Evolutionary conservation across 1,140 invertebrate genomes (phyloP).

Genomic region (Pachyrhynchus sulphureomaculatus): DNA sequence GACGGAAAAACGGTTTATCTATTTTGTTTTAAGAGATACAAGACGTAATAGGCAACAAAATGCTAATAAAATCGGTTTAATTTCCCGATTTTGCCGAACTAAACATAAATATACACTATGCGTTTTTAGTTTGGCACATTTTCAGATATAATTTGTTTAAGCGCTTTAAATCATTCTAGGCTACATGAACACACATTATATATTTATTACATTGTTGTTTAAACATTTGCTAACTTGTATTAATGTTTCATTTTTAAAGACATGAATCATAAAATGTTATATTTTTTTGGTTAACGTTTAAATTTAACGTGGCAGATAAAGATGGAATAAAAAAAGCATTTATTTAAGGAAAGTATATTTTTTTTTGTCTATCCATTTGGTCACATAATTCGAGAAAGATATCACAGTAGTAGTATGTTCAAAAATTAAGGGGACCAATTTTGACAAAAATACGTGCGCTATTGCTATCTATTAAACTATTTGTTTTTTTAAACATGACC

Average conservation of each 20-base stretch:
- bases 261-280: background rate
- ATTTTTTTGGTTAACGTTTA: background rate
- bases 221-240: slow-evolving; percentile 6
- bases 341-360: too few species aligned
- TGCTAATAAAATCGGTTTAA: slow-evolving; percentile 30
- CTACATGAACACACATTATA: slow-evolving; percentile 12
- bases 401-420: too few species aligned
- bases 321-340: too few species aligned
- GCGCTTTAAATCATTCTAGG: slow-evolving; percentile 18
- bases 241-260: slow-evolving; percentile 12
- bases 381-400: too few species aligned
- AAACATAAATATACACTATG: slow-evolving; percentile 32
- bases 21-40: slow-evolving; percentile 23
- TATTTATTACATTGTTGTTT: slow-evolving; percentile 17
- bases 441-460: too few species aligned
- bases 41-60: slow-evolving; percentile 16
- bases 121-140: slow-evolving; percentile 32
- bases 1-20: background rate
- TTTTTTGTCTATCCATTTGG: too few species aligned
- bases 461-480: too few species aligned
- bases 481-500: too few species aligned
- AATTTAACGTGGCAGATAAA: background rate
- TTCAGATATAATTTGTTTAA: slow-evolving; percentile 29
- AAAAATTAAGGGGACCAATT: too few species aligned
- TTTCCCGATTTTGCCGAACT: slow-evolving; percentile 26